Evolutionary conservation across 2,113 vertebrate species (phyloP).

Genomic region (Grantiella picta): DNA sequence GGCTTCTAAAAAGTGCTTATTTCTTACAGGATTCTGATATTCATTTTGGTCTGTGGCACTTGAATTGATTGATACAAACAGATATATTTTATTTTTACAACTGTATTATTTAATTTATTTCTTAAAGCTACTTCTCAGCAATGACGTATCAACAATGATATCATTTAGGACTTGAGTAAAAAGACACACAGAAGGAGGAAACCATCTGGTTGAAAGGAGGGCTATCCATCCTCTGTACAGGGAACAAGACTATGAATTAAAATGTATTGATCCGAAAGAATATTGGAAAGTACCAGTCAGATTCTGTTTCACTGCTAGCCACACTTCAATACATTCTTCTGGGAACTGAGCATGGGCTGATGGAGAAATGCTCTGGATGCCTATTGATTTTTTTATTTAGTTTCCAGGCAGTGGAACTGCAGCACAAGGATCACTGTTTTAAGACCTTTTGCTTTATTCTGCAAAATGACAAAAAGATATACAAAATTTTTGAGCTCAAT

Average conservation of each 20-base stretch:
- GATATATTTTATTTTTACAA: not conserved
- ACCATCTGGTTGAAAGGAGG: not conserved
- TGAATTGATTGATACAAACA: not conserved
- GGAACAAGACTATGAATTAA: constrained; percentile 47
- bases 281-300: not conserved
- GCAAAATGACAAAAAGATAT: not conserved
- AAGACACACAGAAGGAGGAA: not conserved
- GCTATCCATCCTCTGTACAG: not conserved
- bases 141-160: not conserved
- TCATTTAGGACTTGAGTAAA: not conserved
- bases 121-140: not conserved
- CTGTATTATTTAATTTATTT: not conserved
- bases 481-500: not conserved
- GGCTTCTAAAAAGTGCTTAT: not conserved
- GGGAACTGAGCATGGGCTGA: not conserved
- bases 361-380: not conserved
- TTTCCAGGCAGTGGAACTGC: constrained; percentile 1
- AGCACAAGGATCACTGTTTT: not conserved
- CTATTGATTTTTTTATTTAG: constrained; percentile 38
- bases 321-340: constrained; percentile 22
- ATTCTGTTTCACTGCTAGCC: constrained; percentile 5
- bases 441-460: not conserved
- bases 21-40: not conserved
- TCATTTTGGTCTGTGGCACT: not conserved
- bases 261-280: constrained; percentile 32